Evolutionary conservation across 2,888 invertebrate genomes (phyloP).

Genomic region (Heteromurus nitidus): DNA sequence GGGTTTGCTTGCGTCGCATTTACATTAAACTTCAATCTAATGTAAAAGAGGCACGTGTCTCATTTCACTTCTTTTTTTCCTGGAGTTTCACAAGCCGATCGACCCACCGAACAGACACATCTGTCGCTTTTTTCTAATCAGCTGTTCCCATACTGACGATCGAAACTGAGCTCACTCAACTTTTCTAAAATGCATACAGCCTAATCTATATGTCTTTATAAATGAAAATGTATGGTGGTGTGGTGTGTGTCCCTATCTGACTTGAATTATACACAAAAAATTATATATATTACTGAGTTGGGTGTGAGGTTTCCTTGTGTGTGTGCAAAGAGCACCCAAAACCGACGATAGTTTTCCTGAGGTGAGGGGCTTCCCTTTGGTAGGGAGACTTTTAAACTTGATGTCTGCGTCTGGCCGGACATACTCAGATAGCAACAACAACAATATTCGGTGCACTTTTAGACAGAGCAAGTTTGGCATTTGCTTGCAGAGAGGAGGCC

Average conservation of each 20-base stretch:
- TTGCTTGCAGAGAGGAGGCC: too few species aligned
- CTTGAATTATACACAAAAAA: neutral
- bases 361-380: too few species aligned
- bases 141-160: conserved; percentile 39
- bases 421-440: too few species aligned
- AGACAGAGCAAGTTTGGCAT: too few species aligned
- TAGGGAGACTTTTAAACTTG: too few species aligned
- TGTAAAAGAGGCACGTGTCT: conserved; percentile 52
- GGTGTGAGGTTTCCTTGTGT: neutral
- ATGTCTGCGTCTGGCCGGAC: too few species aligned
- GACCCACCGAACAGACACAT: conserved; percentile 40
- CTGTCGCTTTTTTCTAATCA: conserved; percentile 61
- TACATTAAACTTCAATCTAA: conserved; percentile 40
- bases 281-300: neutral
- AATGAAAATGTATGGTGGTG: too few species aligned
- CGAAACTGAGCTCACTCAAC: neutral
- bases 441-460: too few species aligned
- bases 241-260: neutral
- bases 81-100: neutral
- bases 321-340: neutral
- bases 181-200: too few species aligned
- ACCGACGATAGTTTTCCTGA: too few species aligned
- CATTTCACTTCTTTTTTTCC: conserved; percentile 24
- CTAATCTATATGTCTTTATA: too few species aligned
- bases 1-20: conserved; percentile 57